These are phyloP conservation scores for Himantopus leucocephalus DNA, from an alignment of 2,113 vertebrate species.

Conservation along the genomic window DNA sequence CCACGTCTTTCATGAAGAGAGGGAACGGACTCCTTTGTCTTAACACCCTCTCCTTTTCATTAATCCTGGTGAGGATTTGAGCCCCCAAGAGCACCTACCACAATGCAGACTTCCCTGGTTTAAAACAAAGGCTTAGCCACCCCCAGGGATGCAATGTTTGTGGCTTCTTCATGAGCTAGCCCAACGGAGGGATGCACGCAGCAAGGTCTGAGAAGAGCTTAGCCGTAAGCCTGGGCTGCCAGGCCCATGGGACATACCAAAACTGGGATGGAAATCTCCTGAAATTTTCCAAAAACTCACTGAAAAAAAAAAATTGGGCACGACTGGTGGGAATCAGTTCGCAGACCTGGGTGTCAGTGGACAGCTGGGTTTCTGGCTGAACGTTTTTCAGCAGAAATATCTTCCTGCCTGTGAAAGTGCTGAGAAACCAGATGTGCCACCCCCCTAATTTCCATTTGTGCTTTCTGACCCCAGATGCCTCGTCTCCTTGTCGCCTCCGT, in stretches of 20 bases:
- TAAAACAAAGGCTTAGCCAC: not conserved
- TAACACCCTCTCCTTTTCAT: fast-evolving
- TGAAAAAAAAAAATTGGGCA: not conserved
- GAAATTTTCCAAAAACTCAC: not conserved
- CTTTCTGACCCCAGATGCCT: not conserved
- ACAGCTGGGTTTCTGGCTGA: not conserved
- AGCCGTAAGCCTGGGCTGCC: not conserved
- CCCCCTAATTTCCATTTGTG: fast-evolving
- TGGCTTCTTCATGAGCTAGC: not conserved
- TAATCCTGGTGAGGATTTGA: not conserved
- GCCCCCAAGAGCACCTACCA: not conserved
- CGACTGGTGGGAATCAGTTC: not conserved
- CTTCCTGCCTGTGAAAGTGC: not conserved
- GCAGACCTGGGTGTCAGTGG: not conserved
- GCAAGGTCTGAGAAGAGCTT: not conserved
- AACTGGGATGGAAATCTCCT: not conserved
- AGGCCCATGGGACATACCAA: not conserved
- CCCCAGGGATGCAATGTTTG: not conserved
- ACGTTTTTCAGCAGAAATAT: not conserved
- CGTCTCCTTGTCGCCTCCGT: not conserved
- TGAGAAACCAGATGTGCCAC: not conserved
- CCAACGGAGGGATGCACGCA: fast-evolving
- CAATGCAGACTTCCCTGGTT: not conserved
- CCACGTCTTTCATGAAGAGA: not conserved
- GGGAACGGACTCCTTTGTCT: not conserved